phyloP scores from a whole-genome alignment of 2,888 invertebrate species.

The Coelopa pilipes region DNA sequence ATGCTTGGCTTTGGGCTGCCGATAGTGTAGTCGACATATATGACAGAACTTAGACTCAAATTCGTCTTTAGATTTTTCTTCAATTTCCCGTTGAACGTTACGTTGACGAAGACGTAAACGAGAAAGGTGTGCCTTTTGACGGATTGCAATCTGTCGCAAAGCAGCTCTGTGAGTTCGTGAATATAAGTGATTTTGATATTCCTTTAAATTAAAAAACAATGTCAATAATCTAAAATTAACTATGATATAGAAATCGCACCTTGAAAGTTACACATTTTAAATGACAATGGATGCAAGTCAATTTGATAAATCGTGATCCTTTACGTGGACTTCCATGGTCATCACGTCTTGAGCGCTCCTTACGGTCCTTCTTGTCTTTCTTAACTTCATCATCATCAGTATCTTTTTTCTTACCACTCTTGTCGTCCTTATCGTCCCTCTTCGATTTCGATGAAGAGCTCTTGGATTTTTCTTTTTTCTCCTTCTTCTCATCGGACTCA shows the following conservation, averaged over 20 bases:
- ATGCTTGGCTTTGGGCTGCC: constrained; percentile 81
- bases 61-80: constrained; percentile 75
- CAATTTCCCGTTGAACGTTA: constrained; percentile 81
- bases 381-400: constrained; percentile 64
- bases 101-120: constrained; percentile 85
- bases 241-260: constrained; percentile 58
- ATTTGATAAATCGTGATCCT: constrained; percentile 71
- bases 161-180: constrained; percentile 78
- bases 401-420: constrained; percentile 51
- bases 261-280: constrained; percentile 80
- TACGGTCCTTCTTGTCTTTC: constrained; percentile 49
- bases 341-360: constrained; percentile 49
- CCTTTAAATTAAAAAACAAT: constrained; percentile 63
- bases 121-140: constrained; percentile 78
- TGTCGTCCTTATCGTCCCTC: constrained; percentile 52
- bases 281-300: constrained; percentile 82
- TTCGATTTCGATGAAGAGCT: constrained; percentile 50
- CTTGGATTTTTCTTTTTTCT: constrained; percentile 60
- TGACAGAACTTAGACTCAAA: constrained; percentile 77
- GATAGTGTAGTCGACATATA: constrained; percentile 80
- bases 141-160: constrained; percentile 79
- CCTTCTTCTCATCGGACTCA: constrained; percentile 56
- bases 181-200: constrained; percentile 79
- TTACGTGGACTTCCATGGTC: constrained; percentile 54
- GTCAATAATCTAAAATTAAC: neutral